These are phyloP conservation scores for Chesias legatella DNA, from an alignment of 2,888 invertebrate genomes.

Conservation along the genomic window DNA sequence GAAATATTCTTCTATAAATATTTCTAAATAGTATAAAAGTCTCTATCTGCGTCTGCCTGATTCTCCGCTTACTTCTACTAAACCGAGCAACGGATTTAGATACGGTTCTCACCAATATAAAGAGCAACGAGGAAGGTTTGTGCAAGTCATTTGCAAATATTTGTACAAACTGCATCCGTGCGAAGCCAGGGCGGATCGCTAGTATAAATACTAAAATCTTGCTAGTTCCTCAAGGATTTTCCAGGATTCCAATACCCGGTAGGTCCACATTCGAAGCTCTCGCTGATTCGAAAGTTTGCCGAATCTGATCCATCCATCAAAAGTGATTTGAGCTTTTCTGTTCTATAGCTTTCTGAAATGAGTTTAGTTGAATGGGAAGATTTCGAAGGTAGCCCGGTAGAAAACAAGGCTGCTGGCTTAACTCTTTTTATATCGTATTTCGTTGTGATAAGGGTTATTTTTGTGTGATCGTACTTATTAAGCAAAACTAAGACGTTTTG, in stretches of 20 bases:
- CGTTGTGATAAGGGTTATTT: conserved; percentile 13
- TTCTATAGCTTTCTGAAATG: conserved; percentile 14
- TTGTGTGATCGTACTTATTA: conserved; percentile 19
- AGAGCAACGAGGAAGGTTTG: too few relatives aligned
- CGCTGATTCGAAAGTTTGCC: conserved; percentile 11
- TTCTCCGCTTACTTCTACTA: too few relatives aligned
- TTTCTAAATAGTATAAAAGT: too few relatives aligned
- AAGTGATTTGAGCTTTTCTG: conserved; percentile 11
- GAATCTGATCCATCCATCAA: conserved; percentile 19
- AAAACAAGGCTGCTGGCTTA: conserved; percentile 43
- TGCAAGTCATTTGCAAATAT: too few relatives aligned
- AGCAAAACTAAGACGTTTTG: conserved; percentile 29
- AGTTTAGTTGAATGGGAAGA: conserved; percentile 13
- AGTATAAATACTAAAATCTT: too few relatives aligned
- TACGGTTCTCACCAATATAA: too few relatives aligned
- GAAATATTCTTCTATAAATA: too few relatives aligned
- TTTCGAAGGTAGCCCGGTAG: conserved; percentile 21
- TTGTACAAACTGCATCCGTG: too few relatives aligned
- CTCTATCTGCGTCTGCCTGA: too few relatives aligned
- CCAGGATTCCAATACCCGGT: background rate
- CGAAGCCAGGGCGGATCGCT: too few relatives aligned
- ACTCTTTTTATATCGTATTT: conserved; percentile 8
- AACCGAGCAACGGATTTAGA: too few relatives aligned
- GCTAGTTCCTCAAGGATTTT: too few relatives aligned
- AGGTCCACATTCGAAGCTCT: conserved; percentile 9